phyloP scores from a whole-genome alignment of 1,140 invertebrate species.

The Cyclargus thomasi region DNA sequence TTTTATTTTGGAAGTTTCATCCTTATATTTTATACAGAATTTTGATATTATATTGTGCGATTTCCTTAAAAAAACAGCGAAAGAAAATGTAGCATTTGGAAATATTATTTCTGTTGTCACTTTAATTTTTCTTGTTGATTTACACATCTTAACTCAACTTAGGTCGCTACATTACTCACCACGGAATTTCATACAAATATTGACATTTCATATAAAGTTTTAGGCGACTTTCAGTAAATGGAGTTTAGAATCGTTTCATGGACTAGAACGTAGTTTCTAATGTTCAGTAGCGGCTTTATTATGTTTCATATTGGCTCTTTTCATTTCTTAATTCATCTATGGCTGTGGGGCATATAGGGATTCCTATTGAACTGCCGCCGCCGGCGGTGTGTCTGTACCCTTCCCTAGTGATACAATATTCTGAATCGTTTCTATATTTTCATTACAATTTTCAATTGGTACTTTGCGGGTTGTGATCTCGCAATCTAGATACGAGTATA shows the following conservation, averaged over 20 bases:
- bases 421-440: not conserved
- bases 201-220: too few relatives aligned
- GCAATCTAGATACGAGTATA: too few relatives aligned
- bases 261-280: not conserved
- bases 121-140: too few relatives aligned
- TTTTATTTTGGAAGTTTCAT: not conserved
- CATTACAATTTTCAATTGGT: not conserved
- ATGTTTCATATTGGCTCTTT: slow-evolving; percentile 26
- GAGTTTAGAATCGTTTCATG: not conserved
- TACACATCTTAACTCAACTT: too few relatives aligned
- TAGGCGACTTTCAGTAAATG: too few relatives aligned
- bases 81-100: too few relatives aligned
- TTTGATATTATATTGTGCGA: too few relatives aligned
- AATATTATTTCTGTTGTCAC: too few relatives aligned
- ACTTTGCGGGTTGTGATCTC: not conserved
- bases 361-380: slow-evolving; percentile 23
- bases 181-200: too few relatives aligned
- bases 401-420: not conserved
- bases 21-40: not conserved
- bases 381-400: not conserved
- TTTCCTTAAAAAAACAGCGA: too few relatives aligned
- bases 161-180: too few relatives aligned
- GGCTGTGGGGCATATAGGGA: slow-evolving; percentile 24
- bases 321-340: slow-evolving; percentile 32
- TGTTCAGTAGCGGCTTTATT: not conserved